Base-by-base conservation (phyloP, 2,113 vertebrate genomes). In the crab-eating macaque (Macaca fascicularis) region DNA sequence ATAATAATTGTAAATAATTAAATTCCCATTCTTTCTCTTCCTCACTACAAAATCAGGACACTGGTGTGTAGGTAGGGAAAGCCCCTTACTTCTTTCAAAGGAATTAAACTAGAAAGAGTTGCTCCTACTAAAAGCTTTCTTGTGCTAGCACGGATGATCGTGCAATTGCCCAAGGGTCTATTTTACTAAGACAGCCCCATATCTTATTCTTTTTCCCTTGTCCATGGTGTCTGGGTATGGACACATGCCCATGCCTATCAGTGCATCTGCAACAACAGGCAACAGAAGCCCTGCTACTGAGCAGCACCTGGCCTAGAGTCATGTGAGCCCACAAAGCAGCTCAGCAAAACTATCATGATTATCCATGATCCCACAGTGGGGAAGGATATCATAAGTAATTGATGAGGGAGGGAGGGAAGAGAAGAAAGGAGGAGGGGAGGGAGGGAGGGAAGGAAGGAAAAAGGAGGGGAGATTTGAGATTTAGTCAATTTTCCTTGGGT, bases 391-490 rank as follows among this genome's bases (percentile, higher is more conserved):
- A 12, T 32, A n/a, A 83, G 55, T 7, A 52, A 27, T 3, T 10
- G 76, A 79, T 23, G 50, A 69, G 27, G 59, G 59, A 25, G 10
- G 70, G 9, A 10, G 10, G 20, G 19, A 23, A 25, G 8, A 22
- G 10, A 43, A 20, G 72, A 12, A 14, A 32, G 3, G 2, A 35
- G 1, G 14, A 0, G 22, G 2, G 32, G 9, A 35, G 0, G 7
- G 8, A 22, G 10, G 19, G 57, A 70, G 3, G 27, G 38, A 9
- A 0, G 6, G 5, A 40, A 3, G 16, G 9, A 52, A 5, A 25
- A 6, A 30, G 1, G 43, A 6, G 38, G 1, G 43, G 5, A 30
- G 5, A 50, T 50, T 13, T 50, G 48, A 13, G 11, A 50, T 50
- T 50, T 12, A 30, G 16, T 57, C 5, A 27, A 1, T 10, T 11